Conservation (phyloP, 2,113 vertebrate genomes). For the Amphilophus citrinellus region DNA sequence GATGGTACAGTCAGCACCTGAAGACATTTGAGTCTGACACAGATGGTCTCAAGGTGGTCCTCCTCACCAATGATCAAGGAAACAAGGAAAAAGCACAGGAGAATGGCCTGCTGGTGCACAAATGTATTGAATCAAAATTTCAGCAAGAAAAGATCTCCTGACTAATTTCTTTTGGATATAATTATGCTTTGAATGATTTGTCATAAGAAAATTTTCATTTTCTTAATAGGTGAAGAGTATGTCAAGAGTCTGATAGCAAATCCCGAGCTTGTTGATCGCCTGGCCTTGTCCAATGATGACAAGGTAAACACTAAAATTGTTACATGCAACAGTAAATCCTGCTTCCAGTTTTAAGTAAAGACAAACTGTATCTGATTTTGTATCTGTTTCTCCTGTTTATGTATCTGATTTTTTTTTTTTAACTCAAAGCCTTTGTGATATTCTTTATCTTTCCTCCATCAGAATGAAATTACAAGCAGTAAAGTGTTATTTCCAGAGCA, state of each 20-base stretch:
- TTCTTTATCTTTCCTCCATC: conserved; percentile 15
- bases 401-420: background rate
- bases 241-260: conserved; percentile 92
- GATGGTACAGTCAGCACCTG: conserved; percentile 94
- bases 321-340: background rate
- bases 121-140: conserved; percentile 82
- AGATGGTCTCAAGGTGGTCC: conserved; percentile 84
- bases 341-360: background rate
- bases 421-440: fast-evolving
- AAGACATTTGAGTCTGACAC: conserved; percentile 67
- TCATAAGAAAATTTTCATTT: conserved; percentile 13
- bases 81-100: conserved; percentile 93
- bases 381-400: background rate
- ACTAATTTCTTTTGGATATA: background rate
- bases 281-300: conserved; percentile 90
- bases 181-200: background rate
- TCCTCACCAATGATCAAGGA: conserved; percentile 92
- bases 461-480: conserved; percentile 91
- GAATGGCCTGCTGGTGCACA: conserved; percentile 88
- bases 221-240: conserved; percentile 92
- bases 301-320: conserved; percentile 79
- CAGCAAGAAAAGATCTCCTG: background rate
- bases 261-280: conserved; percentile 94
- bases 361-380: background rate
- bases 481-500: conserved; percentile 94